Conservation (phyloP, 2,888 invertebrate species). For the Euproctis similis region DNA sequence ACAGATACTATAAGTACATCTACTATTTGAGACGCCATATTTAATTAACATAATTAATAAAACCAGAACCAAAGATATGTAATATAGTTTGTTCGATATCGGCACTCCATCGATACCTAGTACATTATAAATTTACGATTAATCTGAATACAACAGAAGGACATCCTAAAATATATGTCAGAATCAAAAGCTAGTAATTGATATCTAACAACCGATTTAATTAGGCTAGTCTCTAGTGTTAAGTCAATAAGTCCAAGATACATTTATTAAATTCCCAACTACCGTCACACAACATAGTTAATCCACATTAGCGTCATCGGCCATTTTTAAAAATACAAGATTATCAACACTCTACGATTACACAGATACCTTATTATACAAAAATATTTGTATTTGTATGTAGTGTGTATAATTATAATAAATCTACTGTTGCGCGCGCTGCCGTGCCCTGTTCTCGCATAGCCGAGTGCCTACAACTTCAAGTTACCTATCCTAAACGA, state of each 20-base stretch:
- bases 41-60: too few species aligned
- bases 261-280: too few species aligned
- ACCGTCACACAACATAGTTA: too few species aligned
- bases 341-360: slow-evolving; percentile 68
- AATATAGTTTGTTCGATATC: too few species aligned
- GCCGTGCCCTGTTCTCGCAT: slow-evolving; percentile 34
- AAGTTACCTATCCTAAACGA: slow-evolving; percentile 3
- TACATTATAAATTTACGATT: too few species aligned
- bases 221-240: too few species aligned
- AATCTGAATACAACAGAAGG: too few species aligned
- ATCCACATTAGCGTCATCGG: slow-evolving; percentile 12
- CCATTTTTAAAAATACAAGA: slow-evolving; percentile 53
- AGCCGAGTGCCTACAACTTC: slow-evolving; percentile 17
- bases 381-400: slow-evolving; percentile 71
- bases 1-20: too few species aligned
- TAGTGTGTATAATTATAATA: slow-evolving; percentile 61
- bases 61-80: too few species aligned
- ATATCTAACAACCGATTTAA: background rate
- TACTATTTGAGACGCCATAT: too few species aligned
- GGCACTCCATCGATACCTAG: too few species aligned
- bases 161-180: background rate
- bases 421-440: slow-evolving; percentile 61
- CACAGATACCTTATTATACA: slow-evolving; percentile 68
- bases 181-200: background rate
- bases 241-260: too few species aligned